Base-by-base conservation (phyloP, 2,797 vertebrate genomes). In the Myotis planiceps region DNA sequence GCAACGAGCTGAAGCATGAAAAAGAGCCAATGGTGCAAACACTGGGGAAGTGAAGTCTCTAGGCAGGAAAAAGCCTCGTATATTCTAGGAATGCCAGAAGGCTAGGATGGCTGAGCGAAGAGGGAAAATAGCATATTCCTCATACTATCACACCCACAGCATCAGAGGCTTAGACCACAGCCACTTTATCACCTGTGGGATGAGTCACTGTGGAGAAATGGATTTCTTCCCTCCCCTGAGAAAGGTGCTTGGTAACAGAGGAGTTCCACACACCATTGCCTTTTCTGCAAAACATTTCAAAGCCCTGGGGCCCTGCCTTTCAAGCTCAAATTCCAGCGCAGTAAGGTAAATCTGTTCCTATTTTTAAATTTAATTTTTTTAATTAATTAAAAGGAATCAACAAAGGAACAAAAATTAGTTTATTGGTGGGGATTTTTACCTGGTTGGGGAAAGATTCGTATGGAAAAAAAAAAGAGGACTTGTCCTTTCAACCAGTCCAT, bases 201-300 rank as follows among this genome's bases (percentile, higher is more conserved):
- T 92, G 39, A 95, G 66, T 96, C 88, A 89, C 34, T 83, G 32
- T 55, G 34, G 55, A 76, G 68, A 91, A 47, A 25, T 47, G 16
- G n/a, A 75, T 90, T 42, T 39, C 34, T 78, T 69, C 45, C 66
- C 32, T 51, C 34, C 25, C 55, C 25, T 32, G 14, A 53, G 71
- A 49, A 94, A 55, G 71, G 15, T 0, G 1, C 42, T 75, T 80
- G 68, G 66, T 96, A 68, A 88, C 3, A 94, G 27, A 93, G 42
- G 42, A 94, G 37, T n/a, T 10, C 6, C 18, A 25, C 2, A 88
- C 4, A 12, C 8, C 76, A 63, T 42, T 86, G 81, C 39, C 71
- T 80, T 65, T 95, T 51, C 88, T 45, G 89, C 32, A 95, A 84
- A 94, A 89, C 75, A 94, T 93, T 71, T 75, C 87, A 79, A 83